Percentiles rank a stretch among this genome's conserved stretches.
Conservation (phyloP, 2,113 vertebrate species). For the Crotalus helleri region DNA sequence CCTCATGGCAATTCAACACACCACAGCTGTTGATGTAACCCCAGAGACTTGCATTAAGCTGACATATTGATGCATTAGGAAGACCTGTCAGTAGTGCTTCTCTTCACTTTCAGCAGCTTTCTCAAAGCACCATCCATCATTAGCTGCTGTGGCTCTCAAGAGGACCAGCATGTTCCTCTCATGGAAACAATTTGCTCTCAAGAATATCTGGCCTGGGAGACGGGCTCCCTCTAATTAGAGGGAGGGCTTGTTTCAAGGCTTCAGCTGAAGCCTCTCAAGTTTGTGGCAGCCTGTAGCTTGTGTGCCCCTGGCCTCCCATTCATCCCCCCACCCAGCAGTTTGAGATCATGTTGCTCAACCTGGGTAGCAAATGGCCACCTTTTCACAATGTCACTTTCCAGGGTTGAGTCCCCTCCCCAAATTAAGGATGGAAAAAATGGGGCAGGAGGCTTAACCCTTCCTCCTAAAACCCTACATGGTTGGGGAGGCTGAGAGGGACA, state of each 20-base stretch:
- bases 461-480: not conserved
- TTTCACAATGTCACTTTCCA: not conserved
- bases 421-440: not conserved
- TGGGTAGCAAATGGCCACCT: not conserved
- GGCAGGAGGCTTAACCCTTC: not conserved
- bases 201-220: not conserved
- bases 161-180: conserved; percentile 1
- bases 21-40: conserved; percentile 48
- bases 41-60: conserved; percentile 30
- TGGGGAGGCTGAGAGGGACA: not conserved
- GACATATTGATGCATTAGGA: conserved; percentile 19
- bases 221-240: not conserved
- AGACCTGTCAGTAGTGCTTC: conserved; percentile 39
- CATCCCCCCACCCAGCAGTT: not conserved
- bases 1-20: conserved; percentile 34
- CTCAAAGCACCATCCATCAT: not conserved
- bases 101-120: conserved; percentile 36
- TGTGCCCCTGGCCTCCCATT: not conserved
- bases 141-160: conserved; percentile 4
- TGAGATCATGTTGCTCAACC: not conserved
- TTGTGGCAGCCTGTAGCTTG: not conserved
- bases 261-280: not conserved
- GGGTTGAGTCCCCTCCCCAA: not conserved
- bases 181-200: conserved; percentile 7
- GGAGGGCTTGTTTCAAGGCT: not conserved